phyloP scores from a whole-genome alignment of 1,140 invertebrate genomes.

The Odontomachus brunneus region DNA sequence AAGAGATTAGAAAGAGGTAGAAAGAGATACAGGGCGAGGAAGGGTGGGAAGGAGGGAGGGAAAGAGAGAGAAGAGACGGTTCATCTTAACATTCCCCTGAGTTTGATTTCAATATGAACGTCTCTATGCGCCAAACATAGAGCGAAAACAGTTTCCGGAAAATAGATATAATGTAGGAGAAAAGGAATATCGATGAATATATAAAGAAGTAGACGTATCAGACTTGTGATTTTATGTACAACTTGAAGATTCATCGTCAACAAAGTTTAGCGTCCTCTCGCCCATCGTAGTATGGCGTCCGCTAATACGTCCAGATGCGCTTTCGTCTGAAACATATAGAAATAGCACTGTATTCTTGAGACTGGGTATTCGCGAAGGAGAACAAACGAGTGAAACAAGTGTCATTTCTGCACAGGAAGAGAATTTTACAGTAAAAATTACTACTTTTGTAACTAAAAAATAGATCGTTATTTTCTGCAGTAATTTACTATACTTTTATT shows the following conservation, averaged over 20 bases:
- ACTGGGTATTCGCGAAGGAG: too few relatives aligned
- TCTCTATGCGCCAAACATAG: constrained; percentile 52
- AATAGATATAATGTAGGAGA: constrained; percentile 59
- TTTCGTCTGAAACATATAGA: constrained; percentile 92
- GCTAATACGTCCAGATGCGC: constrained; percentile 97
- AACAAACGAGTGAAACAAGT: too few relatives aligned
- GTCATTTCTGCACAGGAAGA: too few relatives aligned
- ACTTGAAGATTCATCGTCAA: constrained; percentile 71
- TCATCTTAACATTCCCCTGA: constrained; percentile 73
- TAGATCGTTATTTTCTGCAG: too few relatives aligned
- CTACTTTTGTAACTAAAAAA: too few relatives aligned
- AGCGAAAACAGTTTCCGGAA: constrained; percentile 59
- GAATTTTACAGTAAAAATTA: too few relatives aligned
- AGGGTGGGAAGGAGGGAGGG: constrained; percentile 40
- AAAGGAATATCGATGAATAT: constrained; percentile 69
- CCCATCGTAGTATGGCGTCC: constrained; percentile 96
- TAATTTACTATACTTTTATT: too few relatives aligned
- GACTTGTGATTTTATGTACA: constrained; percentile 73
- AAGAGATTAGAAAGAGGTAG: not conserved
- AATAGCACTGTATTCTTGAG: constrained; percentile 22
- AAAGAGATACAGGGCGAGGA: too few relatives aligned
- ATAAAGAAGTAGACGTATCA: constrained; percentile 73
- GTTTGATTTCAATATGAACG: constrained; percentile 71
- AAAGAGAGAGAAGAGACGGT: too few relatives aligned
- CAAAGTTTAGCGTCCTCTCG: constrained; percentile 92